Evolutionary conservation across 2,888 invertebrate species (phyloP).

Genomic region (Auanema freiburgensis): DNA sequence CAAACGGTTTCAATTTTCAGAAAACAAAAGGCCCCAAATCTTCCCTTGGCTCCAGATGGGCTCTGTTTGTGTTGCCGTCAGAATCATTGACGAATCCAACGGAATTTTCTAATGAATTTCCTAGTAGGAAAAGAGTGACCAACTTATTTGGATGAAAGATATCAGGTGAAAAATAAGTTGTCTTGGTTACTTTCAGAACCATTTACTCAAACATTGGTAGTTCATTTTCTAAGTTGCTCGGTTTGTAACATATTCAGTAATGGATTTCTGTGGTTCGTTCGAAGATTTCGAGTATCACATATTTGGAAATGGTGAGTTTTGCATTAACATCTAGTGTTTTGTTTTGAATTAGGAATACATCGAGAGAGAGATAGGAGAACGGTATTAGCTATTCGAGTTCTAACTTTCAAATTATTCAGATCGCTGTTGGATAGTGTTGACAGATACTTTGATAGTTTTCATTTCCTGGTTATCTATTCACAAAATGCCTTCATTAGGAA

Average conservation of each 20-base stretch:
- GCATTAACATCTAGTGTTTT: no score
- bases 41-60: no score
- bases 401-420: background rate
- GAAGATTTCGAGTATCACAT: slow-evolving; percentile 2
- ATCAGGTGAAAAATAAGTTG: background rate
- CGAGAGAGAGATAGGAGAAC: slow-evolving; percentile 6
- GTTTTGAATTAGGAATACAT: no score
- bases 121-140: background rate
- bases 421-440: background rate
- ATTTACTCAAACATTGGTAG: background rate
- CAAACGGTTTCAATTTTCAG: no score
- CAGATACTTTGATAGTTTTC: no score
- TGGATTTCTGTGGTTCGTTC: background rate
- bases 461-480: no score
- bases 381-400: background rate
- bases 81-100: background rate
- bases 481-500: no score
- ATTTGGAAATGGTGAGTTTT: slow-evolving; percentile 2
- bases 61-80: no score
- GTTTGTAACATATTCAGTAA: background rate
- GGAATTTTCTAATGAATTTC: background rate
- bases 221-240: background rate
- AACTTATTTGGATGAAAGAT: background rate
- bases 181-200: background rate
- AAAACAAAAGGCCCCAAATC: no score